These are phyloP conservation scores for Himalopsyche phryganea DNA, from an alignment of 1,140 invertebrate species.

Conservation along the genomic window DNA sequence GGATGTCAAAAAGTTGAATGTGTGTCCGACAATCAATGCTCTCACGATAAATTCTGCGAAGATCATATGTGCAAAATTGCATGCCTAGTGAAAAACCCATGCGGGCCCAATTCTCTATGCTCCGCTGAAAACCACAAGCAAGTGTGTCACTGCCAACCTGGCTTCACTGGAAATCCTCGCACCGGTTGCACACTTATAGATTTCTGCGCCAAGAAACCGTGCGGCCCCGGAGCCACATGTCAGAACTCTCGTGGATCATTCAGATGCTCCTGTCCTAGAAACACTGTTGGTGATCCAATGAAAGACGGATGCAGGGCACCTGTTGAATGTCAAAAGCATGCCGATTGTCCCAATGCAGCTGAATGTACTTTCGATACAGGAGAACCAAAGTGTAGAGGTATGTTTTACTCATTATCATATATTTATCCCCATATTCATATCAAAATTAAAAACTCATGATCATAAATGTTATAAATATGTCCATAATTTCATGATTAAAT, in stretches of 20 bases:
- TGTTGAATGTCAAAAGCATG: slow-evolving; percentile 71
- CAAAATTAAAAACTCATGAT: slow-evolving; percentile 10
- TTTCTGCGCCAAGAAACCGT: slow-evolving; percentile 73
- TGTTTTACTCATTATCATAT: slow-evolving; percentile 8
- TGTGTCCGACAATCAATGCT: slow-evolving; percentile 65
- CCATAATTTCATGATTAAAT: neutral
- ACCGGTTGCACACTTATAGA: slow-evolving; percentile 71
- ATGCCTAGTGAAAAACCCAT: slow-evolving; percentile 74
- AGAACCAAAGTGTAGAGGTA: slow-evolving; percentile 69
- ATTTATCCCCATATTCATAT: slow-evolving; percentile 26
- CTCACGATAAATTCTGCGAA: slow-evolving; percentile 77
- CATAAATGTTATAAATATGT: slow-evolving; percentile 1
- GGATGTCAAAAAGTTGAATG: slow-evolving; percentile 80
- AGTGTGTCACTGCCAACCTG: slow-evolving; percentile 80
- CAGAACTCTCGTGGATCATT: slow-evolving; percentile 77
- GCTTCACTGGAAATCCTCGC: slow-evolving; percentile 74
- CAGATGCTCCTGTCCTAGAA: slow-evolving; percentile 73
- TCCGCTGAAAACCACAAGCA: slow-evolving; percentile 73
- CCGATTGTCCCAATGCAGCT: slow-evolving; percentile 74
- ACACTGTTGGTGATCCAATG: slow-evolving; percentile 79
- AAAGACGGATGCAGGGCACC: slow-evolving; percentile 72
- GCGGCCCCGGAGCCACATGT: slow-evolving; percentile 79
- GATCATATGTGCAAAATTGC: slow-evolving; percentile 78
- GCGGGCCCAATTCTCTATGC: slow-evolving; percentile 79
- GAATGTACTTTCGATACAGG: slow-evolving; percentile 67